Evolutionary conservation across 2,888 invertebrate genomes (phyloP).

Genomic region (Calliphora vomitoria): DNA sequence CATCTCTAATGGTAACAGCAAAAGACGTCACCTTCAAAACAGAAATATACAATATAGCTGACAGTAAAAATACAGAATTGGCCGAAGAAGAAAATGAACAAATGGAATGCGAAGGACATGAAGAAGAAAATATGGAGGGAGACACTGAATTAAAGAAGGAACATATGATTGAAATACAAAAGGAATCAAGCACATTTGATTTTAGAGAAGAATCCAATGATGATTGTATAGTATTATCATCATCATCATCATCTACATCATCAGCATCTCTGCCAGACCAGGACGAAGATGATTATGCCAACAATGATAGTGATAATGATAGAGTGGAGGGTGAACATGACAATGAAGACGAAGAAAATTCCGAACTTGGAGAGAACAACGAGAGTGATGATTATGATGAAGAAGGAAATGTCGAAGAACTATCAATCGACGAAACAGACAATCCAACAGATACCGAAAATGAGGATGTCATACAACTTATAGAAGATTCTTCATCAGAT

Average conservation of each 20-base stretch:
- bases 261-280: not conserved
- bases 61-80: not conserved
- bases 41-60: not conserved
- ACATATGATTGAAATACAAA: slow-evolving; percentile 1
- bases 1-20: slow-evolving; percentile 39
- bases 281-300: slow-evolving; percentile 11
- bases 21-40: slow-evolving; percentile 3
- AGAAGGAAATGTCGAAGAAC: slow-evolving; percentile 24
- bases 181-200: slow-evolving; percentile 1
- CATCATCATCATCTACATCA: slow-evolving; percentile 58
- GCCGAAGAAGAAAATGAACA: slow-evolving; percentile 11
- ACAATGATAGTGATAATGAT: slow-evolving; percentile 44
- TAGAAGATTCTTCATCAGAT: slow-evolving; percentile 66
- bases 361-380: slow-evolving; percentile 56
- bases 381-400: slow-evolving; percentile 34
- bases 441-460: slow-evolving; percentile 25
- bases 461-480: slow-evolving; percentile 48
- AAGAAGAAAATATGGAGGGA: not conserved
- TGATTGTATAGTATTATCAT: slow-evolving; percentile 65
- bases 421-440: slow-evolving; percentile 31
- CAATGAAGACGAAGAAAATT: slow-evolving; percentile 65
- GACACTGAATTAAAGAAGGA: not conserved
- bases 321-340: slow-evolving; percentile 37
- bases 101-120: slow-evolving; percentile 31
- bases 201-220: slow-evolving; percentile 23